These are phyloP conservation scores for Cosmia trapezina DNA, from an alignment of 2,888 invertebrate species.

Conservation along the genomic window DNA sequence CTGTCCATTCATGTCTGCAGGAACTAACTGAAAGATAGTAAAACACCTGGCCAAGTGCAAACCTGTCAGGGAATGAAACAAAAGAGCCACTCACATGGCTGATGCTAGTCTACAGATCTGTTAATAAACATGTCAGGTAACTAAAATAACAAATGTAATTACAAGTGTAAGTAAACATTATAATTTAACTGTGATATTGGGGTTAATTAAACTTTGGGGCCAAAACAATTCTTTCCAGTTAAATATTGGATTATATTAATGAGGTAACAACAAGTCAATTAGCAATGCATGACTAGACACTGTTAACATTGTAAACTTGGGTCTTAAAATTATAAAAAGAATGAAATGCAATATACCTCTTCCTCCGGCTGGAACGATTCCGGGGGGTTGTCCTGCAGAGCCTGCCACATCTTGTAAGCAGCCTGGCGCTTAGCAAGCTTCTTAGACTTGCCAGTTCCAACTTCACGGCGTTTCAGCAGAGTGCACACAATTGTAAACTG, in stretches of 20 bases:
- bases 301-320: background rate
- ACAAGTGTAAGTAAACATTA: slow-evolving; percentile 10
- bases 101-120: slow-evolving; percentile 57
- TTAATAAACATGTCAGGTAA: slow-evolving; percentile 49
- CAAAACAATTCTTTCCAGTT: background rate
- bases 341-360: slow-evolving; percentile 85
- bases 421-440: slow-evolving; percentile 99
- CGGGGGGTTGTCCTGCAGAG: slow-evolving; percentile 94
- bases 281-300: background rate
- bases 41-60: slow-evolving; percentile 88
- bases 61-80: slow-evolving; percentile 72
- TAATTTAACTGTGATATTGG: background rate
- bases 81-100: slow-evolving; percentile 70
- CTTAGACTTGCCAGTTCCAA: slow-evolving; percentile 98
- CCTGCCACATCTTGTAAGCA: slow-evolving; percentile 98
- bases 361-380: slow-evolving; percentile 93
- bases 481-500: slow-evolving; percentile 98
- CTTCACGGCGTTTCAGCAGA: slow-evolving; percentile 95
- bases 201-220: background rate
- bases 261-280: background rate
- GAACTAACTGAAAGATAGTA: slow-evolving; percentile 91
- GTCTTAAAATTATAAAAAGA: background rate
- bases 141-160: slow-evolving; percentile 20
- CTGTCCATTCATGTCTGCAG: slow-evolving; percentile 71
- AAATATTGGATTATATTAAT: background rate